A percentile compares a stretch with the other conserved stretches of the same genome.
phyloP scores from a whole-genome alignment of 2,113 vertebrate genomes.

The Glaucomys volans region DNA sequence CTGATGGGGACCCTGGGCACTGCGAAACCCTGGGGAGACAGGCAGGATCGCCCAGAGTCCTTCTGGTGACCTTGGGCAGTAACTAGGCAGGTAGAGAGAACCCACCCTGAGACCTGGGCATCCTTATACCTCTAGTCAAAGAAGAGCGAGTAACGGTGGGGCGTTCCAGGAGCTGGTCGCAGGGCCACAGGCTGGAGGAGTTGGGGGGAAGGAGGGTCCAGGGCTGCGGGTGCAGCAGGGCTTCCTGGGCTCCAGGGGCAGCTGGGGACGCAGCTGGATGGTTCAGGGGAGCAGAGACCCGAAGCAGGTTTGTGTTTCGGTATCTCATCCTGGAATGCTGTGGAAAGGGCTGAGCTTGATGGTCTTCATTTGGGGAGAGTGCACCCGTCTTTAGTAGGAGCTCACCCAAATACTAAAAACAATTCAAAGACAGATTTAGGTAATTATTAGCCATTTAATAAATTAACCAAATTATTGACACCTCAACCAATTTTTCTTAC shows the following conservation, averaged over 20 bases:
- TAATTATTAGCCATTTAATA: conserved; percentile 2
- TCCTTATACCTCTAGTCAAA: not conserved
- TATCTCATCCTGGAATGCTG: too few relatives aligned
- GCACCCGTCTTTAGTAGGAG: not conserved
- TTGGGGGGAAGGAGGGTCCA: too few relatives aligned
- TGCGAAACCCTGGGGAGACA: not conserved
- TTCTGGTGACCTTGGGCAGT: not conserved
- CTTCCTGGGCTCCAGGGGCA: not conserved
- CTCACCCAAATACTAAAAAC: conserved; percentile 5
- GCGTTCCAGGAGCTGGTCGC: not conserved
- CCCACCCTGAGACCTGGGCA: not conserved
- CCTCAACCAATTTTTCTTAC: not conserved
- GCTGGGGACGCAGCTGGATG: not conserved
- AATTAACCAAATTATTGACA: not conserved
- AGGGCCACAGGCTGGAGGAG: not conserved
- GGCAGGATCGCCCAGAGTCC: not conserved
- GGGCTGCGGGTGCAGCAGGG: too few relatives aligned
- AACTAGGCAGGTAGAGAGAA: not conserved
- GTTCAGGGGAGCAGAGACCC: not conserved
- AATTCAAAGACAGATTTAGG: not conserved
- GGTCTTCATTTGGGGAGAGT: not conserved
- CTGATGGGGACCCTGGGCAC: not conserved
- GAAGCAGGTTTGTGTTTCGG: not conserved
- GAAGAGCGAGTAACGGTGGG: not conserved
- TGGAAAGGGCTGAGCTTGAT: not conserved